Percentiles rank a stretch among this genome's conserved stretches.
Evolutionary conservation across 1,140 invertebrate genomes (phyloP).

Genomic region (Caenorhabditis tropicalis): DNA sequence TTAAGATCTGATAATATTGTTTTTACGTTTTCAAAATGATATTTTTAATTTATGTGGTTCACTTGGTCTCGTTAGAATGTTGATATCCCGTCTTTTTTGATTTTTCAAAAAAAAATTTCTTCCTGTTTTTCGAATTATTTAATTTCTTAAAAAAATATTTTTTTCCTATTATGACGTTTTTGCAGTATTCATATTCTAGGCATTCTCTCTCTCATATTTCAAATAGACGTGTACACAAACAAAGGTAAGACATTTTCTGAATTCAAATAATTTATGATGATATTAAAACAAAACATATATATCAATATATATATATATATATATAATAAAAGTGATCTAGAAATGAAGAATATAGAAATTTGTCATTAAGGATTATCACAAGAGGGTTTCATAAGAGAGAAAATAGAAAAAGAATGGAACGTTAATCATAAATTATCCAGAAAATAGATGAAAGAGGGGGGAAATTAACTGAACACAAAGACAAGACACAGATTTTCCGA

Average conservation of each 20-base stretch:
- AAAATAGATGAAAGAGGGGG: not conserved
- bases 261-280: slow-evolving; percentile 42
- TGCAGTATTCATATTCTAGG: too few species aligned
- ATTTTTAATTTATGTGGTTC: too few species aligned
- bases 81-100: too few species aligned
- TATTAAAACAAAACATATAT: not conserved
- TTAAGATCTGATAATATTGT: too few species aligned
- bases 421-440: not conserved
- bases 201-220: not conserved
- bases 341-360: not conserved
- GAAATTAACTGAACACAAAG: not conserved
- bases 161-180: too few species aligned
- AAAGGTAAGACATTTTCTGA: not conserved
- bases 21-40: too few species aligned
- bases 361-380: not conserved
- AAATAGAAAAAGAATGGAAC: too few species aligned
- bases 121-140: too few species aligned
- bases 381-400: not conserved
- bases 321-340: not conserved
- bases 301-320: not conserved
- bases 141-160: too few species aligned
- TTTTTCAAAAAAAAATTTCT: too few species aligned
- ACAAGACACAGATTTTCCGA: slow-evolving; percentile 10
- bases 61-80: too few species aligned
- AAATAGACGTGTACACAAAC: slow-evolving; percentile 14